phyloP scores from a whole-genome alignment of 2,888 invertebrate species.

The Himalopsyche japonica region DNA sequence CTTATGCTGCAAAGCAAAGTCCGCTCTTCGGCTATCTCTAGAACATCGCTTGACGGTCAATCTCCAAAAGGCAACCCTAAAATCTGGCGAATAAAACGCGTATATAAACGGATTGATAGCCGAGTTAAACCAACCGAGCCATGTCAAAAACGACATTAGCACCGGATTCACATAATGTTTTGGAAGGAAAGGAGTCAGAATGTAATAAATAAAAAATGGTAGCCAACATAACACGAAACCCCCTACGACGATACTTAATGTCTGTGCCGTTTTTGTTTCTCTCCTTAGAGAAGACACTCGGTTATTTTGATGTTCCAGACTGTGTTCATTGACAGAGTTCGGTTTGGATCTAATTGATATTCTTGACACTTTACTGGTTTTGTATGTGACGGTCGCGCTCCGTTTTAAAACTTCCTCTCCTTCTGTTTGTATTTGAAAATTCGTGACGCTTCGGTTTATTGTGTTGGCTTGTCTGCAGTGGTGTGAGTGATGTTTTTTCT shows the following conservation, averaged over 20 bases:
- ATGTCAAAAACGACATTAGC: constrained; percentile 76
- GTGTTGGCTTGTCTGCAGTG: constrained; percentile 22
- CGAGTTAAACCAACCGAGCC: constrained; percentile 90
- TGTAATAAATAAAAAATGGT: constrained; percentile 83
- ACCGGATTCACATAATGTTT: constrained; percentile 63
- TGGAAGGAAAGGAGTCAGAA: constrained; percentile 78
- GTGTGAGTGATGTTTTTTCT: constrained; percentile 27
- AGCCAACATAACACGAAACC: constrained; percentile 89
- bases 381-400: constrained; percentile 52
- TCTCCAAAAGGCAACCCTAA: constrained; percentile 84
- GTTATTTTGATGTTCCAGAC: constrained; percentile 56
- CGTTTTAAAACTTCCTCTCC: constrained; percentile 44
- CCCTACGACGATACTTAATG: constrained; percentile 83
- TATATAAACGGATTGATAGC: constrained; percentile 91
- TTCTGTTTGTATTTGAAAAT: constrained; percentile 34
- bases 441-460: constrained; percentile 26
- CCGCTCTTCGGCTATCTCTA: constrained; percentile 47
- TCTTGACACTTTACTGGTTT: constrained; percentile 55
- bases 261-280: constrained; percentile 88
- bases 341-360: constrained; percentile 53
- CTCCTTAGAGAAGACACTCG: constrained; percentile 71
- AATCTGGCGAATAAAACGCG: constrained; percentile 87
- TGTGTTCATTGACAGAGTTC: constrained; percentile 59
- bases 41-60: constrained; percentile 73
- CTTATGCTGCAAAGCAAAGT: constrained; percentile 37